Base-by-base conservation (phyloP, 2,888 invertebrate genomes). In the Cosmia trapezina region DNA sequence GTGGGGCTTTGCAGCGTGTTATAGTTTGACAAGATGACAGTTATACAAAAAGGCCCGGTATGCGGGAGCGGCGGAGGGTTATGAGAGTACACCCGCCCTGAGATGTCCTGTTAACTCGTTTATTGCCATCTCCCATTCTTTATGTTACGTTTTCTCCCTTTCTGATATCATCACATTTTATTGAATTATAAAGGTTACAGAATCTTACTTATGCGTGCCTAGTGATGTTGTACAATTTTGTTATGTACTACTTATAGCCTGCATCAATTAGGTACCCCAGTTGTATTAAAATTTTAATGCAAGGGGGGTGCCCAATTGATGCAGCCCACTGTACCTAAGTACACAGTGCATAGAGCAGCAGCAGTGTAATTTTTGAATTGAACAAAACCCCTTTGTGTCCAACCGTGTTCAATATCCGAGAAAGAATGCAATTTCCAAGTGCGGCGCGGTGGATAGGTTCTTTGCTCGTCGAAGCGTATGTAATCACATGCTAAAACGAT, bases 11-110 rank as follows among this genome's bases (percentile, higher is more conserved):
- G 87, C 88, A 89, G 85, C 89, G 93, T 91, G 89, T 90, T 91
- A 91, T 92, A 93, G 92, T 95, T 94, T 95, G 96, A 96, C 96
- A 95, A 93, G 93, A 91, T 95, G 96, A 96, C 96, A 95, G 95
- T 93, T 95, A 95, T 94, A 92, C 90, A 89, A 90, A 88, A 82
- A 81, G 86, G 87, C 84, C 86, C 87, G 88, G 82, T 78, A 84
- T 84, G 76, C 81, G 83, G 73, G 76, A 63, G 79, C 79, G 72
- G 71, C 43, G 75, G 81, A 78, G 80, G 81, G 85, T 83, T 83
- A 73, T 74, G 74, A 68, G 61, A 67, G 73, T 54, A 70, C 76
- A 66, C 78, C 78, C 84, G 80, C 86, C 82, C 83, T 83, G 87
- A 88, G 84, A 88, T 87, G 89, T 90, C 89, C 90, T 89, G 89